These are phyloP conservation scores for Melanerpes aurifrons DNA, from an alignment of 2,113 vertebrate genomes.

Conservation along the genomic window DNA sequence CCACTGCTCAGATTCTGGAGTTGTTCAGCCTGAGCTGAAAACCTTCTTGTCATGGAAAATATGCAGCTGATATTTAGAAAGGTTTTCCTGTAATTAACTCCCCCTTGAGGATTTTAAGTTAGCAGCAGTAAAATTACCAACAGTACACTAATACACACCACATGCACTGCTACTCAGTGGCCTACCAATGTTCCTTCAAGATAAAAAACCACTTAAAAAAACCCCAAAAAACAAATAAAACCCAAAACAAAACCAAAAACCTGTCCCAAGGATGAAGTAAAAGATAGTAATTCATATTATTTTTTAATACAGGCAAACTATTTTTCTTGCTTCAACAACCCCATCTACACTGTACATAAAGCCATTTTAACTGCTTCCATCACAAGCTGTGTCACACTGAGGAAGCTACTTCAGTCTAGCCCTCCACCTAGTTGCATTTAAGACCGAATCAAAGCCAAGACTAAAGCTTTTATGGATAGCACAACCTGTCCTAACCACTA, in stretches of 20 bases:
- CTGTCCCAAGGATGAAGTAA: slow-evolving; percentile 67
- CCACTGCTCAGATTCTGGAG: slow-evolving; percentile 76
- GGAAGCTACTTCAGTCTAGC: not conserved
- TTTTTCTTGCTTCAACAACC: slow-evolving; percentile 17
- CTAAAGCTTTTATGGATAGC: not conserved
- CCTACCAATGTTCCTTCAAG: slow-evolving; percentile 68
- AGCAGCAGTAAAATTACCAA: slow-evolving; percentile 98
- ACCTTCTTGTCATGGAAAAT: slow-evolving; percentile 93
- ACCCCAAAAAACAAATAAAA: not conserved
- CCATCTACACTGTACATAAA: not conserved
- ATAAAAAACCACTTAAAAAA: slow-evolving; percentile 39
- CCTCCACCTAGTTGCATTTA: not conserved
- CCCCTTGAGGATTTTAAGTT: slow-evolving; percentile 98
- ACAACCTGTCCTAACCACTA: not conserved
- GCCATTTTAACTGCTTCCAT: not conserved
- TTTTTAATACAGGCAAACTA: not conserved
- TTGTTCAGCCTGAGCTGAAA: slow-evolving; percentile 83
- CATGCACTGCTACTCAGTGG: slow-evolving; percentile 84
- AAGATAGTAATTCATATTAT: slow-evolving; percentile 53
- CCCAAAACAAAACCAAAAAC: slow-evolving; percentile 63
- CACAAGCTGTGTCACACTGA: not conserved
- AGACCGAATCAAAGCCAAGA: not conserved
- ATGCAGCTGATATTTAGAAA: slow-evolving; percentile 98
- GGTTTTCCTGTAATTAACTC: slow-evolving; percentile 99
- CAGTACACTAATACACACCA: slow-evolving; percentile 97